Base-by-base conservation (phyloP, 2,888 invertebrate genomes). In the Amphiduros pacificus region DNA sequence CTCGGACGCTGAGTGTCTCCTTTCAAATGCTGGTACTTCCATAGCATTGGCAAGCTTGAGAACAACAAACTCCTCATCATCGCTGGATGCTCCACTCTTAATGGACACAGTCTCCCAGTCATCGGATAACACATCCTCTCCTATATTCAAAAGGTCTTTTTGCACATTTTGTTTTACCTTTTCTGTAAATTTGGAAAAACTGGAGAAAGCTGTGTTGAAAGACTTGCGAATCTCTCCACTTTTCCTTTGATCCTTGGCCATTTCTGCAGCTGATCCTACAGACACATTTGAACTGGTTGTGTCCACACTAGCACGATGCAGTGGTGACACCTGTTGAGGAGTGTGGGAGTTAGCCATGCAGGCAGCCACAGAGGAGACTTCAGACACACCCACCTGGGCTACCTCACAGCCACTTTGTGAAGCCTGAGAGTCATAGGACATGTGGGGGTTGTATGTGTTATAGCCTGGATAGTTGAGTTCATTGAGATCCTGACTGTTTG, bases 1-100 rank as follows among this genome's bases (percentile, higher is more conserved):
- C 29, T 51, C 52, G 9, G 54, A 54, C 24, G 52, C 31, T 20
- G 28, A 31, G 32, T 60, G 64, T 17, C 56, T 60, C n/a, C 41
- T 32, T 40, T 72, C 70, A 62, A 80, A 80, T 32, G 88, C 89
- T 64, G 89, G 88, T 87, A 40, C 88, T 88, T 77, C 78, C 20
- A 68, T 68, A 9, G 73, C 74, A 60, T 77, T 73, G 40, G 74
- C 76, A 54, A 81, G 61, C 40, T 73, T 74, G 52, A 91, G 87
- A 20, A 92, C 88, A n/a, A 92, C 88, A 78, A 89, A 93, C 71
- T 91, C 90, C 74, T 92, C 92, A 67, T 92, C 93, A 83, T 94
- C 94, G 0, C 92, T 92, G 71, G 91, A 92, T 36, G 89, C 89
- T 65, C 93, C 93, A 70, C 93, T 93, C 71, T 88, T 86, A 72